Base-by-base conservation (phyloP, 2,888 invertebrate species). In the Tetropium fuscum region DNA sequence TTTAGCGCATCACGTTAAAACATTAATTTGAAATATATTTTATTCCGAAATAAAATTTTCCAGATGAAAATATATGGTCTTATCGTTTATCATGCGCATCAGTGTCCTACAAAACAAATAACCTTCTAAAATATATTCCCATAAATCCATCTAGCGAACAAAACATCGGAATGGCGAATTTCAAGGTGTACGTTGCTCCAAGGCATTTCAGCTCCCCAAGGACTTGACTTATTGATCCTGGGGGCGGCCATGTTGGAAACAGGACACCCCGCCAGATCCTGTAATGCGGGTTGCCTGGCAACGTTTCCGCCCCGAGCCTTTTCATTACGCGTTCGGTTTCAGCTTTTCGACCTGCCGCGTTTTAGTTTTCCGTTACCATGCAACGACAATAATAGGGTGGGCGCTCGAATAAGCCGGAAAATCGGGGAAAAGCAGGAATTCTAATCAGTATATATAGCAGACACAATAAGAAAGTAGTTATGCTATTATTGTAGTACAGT, bases 201-300 rank as follows among this genome's bases (percentile, higher is more conserved):
- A n/a, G n/a, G n/a, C n/a, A n/a, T n/a, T n/a, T n/a, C 25, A 15
- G 38, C 60, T 78, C 79, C 71, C 77, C 72, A 73, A 78, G 78
- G 78, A 79, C 78, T 78, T 80, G 79, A 79, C 79, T 80, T 80
- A 80, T 80, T 80, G 79, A 80, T 80, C 79, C 75, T 70, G 78
- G n/a, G n/a, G n/a, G 77, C 78, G 70, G 78, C 79, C 78, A 78
- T 78, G 68, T 72, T 75, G 68, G 74, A 60, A 51, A 58, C 70
- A 71, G 74, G 72, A 74, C 64, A 66, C 69, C 73, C 72, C 73
- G 73, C 38, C 8, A 16, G 49, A 49, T 74, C 72, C 72, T 71
- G 72, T 66, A 71, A 64, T 66, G 67, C 68, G 59, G 66, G 79
- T 79, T 76, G 77, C 78, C 73, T 71, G 65, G 79, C 79, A 79